phyloP scores from a whole-genome alignment of 2,888 invertebrate species.

The Bellardia pandia region DNA sequence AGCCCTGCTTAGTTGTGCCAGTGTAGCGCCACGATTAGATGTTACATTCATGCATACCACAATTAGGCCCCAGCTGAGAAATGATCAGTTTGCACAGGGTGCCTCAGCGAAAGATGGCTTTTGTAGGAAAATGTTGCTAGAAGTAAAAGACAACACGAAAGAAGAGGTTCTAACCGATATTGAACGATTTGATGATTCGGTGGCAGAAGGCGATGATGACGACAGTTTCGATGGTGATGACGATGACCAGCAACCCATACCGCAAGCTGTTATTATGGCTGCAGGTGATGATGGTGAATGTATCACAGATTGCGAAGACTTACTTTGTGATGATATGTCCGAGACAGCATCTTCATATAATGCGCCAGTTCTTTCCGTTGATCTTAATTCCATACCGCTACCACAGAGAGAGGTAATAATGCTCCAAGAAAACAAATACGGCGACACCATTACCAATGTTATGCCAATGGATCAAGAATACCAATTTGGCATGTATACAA shows the following conservation, averaged over 20 bases:
- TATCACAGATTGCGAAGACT: conserved; percentile 83
- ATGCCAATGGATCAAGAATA: conserved; percentile 84
- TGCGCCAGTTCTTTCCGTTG: conserved; percentile 61
- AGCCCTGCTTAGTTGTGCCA: conserved; percentile 75
- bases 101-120: conserved; percentile 29
- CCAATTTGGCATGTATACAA: conserved; percentile 79
- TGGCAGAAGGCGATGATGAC: conserved; percentile 76
- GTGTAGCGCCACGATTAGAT: conserved; percentile 78
- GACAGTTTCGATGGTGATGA: conserved; percentile 81
- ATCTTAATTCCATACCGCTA: conserved; percentile 80
- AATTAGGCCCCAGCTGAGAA: conserved; percentile 57
- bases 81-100: conserved; percentile 4
- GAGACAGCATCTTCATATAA: conserved; percentile 62
- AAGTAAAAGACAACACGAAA: conserved; percentile 73
- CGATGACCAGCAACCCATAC: conserved; percentile 80
- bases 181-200: conserved; percentile 84
- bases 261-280: conserved; percentile 79
- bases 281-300: conserved; percentile 79
- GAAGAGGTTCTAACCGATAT: conserved; percentile 84
- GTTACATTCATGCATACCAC: conserved; percentile 78
- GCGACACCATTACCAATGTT: conserved; percentile 84
- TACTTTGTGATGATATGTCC: conserved; percentile 75
- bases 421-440: conserved; percentile 83
- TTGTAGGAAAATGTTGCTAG: conserved; percentile 75
- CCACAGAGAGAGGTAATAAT: conserved; percentile 84